Base-by-base conservation (phyloP, 2,797 vertebrate genomes). In the Chelon auratus region DNA sequence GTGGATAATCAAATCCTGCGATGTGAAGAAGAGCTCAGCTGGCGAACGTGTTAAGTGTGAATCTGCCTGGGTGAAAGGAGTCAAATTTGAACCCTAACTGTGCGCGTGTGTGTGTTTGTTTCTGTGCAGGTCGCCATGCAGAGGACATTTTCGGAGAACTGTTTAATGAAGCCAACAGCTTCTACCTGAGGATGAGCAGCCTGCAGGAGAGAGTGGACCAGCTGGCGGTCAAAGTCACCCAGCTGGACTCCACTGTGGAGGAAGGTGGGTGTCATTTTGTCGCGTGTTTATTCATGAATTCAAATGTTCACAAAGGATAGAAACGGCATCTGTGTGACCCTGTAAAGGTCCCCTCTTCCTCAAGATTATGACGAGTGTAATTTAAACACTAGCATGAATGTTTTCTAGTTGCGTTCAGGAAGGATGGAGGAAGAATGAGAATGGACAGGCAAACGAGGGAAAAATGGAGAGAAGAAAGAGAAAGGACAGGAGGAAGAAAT, bases 111-210 rank as follows among this genome's bases (percentile, higher is more conserved):
- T 68, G 8, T 70, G 40, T 77, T 52, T 50, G 5, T 48, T 52
- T 40, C 5, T 9, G 20, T 52, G 2, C 80, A 97, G 96, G 96
- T 89, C 94, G 95, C 40, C 96, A 97, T 0, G 96, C 96, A 0
- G 96, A 97, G 87, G 96, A 97, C 87, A 96, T 97, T 68, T 97
- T 97, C 0, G 96, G 96, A 0, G 96, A 97, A 80, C 93, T 97
- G 45, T 97, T 97, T 84, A 97, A 96, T 0, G 96, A 97, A 91
- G 96, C 96, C 80, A 97, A 97, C 90, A 95, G 95, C 62, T 97
- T 97, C 95, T 97, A 96, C 92, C 89, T 97, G 93, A 82, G 96
- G 80, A 97, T 97, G 96, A 97, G 95, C 88, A 95, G 94, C 0
- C 93, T 97, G 80, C 96, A 97, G 93, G 96, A 97, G 87, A 91